Base-by-base conservation (phyloP, 2,888 invertebrate species). In the Perizoma affinitatum region DNA sequence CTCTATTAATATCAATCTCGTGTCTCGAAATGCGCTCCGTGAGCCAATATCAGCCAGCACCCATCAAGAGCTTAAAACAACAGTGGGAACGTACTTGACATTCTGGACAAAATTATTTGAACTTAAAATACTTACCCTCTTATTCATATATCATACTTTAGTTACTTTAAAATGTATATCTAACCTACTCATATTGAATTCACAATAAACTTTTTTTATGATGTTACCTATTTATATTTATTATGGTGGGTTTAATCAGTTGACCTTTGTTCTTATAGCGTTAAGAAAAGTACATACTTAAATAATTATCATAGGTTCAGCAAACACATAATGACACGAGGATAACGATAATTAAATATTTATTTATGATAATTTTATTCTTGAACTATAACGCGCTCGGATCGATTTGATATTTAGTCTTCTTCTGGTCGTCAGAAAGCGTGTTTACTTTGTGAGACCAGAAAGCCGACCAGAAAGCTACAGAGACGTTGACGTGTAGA, bases 1-100 rank as follows among this genome's bases (percentile, higher is more conserved):
- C 76, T 86, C 86, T 89, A 87, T 84, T 83, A 85, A 83, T 88
- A 87, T 79, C 78, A 80, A 78, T 81, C 77, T 79, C 70, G 76
- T 78, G 79, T 82, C 81, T 82, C 83, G 22, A 78, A 80, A 77
- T 75, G 74, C 67, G 72, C 66, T 71, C 66, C 73, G 69, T 71
- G 73, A 74, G 71, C 83, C 84, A 85, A 86, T 86, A 22, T 22
- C 1, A 22, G 22, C 22, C 76, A 72, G 65, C 65, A 57, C 58
- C 60, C 65, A 65, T 67, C 55, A 63, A 58, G 52, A 55, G 43
- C 49, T 50, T 67, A 22, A 22, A 79, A 71, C 4, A 49, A 51
- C 78, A 75, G 61, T 80, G 79, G 6, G 7, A n/a, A 48, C 6
- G 7, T 38, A 8, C n/a, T 38, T 38, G 6, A 38, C 38, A 38